Evolutionary conservation across 2,113 vertebrate genomes (phyloP).

Genomic region (Pampusana beccarii): DNA sequence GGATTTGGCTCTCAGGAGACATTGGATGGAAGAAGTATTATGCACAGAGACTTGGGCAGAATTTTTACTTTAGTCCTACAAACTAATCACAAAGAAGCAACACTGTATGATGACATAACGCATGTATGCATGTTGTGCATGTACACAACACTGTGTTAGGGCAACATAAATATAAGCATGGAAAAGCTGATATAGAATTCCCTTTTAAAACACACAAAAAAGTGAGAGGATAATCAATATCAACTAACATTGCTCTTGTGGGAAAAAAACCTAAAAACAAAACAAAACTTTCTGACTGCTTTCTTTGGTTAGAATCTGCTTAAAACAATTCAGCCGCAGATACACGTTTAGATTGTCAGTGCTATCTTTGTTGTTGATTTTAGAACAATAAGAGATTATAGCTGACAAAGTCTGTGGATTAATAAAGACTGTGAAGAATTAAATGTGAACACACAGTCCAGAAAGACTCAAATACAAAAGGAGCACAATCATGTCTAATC

Average conservation of each 20-base stretch:
- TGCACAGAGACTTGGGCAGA: neutral
- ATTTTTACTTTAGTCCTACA: neutral
- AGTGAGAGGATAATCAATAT: neutral
- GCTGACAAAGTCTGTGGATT: neutral
- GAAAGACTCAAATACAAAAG: neutral
- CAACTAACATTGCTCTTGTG: neutral
- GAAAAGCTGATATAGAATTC: neutral
- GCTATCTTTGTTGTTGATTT: neutral
- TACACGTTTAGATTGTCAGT: neutral
- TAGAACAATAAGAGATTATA: neutral
- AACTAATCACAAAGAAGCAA: neutral
- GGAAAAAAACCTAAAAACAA: neutral
- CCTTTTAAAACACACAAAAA: neutral
- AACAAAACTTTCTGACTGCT: neutral
- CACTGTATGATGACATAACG: neutral
- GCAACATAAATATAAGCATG: neutral
- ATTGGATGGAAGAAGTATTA: neutral
- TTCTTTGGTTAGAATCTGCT: neutral
- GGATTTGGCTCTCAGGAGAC: neutral
- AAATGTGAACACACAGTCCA: neutral
- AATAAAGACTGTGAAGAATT: neutral
- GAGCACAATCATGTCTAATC: neutral
- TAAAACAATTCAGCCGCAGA: neutral
- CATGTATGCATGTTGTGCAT: neutral
- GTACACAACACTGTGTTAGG: neutral